Conservation (phyloP, 2,888 invertebrate genomes). For the Dicranocentrus wangi region DNA sequence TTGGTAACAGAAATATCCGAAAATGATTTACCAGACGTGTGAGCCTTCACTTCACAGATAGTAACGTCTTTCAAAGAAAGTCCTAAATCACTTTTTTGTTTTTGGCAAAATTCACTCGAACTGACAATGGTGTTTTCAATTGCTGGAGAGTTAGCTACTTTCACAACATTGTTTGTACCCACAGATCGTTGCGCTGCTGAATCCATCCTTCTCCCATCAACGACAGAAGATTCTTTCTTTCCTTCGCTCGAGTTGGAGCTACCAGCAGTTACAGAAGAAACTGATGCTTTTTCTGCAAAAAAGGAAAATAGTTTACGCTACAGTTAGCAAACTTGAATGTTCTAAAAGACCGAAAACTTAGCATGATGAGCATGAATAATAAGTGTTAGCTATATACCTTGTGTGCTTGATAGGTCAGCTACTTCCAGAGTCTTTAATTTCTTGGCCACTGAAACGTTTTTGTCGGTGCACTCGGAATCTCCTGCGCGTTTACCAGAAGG, state of each 20-base stretch:
- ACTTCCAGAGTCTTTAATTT: constrained; percentile 55
- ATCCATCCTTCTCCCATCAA: too few relatives aligned
- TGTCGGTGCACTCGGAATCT: constrained; percentile 33
- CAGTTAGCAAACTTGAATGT: too few relatives aligned
- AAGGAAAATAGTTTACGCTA: too few relatives aligned
- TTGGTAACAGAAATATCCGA: constrained; percentile 23
- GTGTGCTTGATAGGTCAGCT: not conserved
- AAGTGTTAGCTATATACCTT: too few relatives aligned
- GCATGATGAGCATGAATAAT: too few relatives aligned
- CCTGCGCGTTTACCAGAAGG: constrained; percentile 48
- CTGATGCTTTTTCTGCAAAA: too few relatives aligned
- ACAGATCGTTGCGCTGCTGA: too few relatives aligned
- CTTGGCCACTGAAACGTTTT: constrained; percentile 36
- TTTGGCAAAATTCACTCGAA: constrained; percentile 45
- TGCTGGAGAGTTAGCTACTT: not conserved
- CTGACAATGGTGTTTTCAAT: constrained; percentile 25
- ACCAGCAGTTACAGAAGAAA: too few relatives aligned
- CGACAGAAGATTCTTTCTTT: too few relatives aligned
- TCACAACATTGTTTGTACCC: not conserved
- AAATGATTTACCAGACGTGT: constrained; percentile 33
- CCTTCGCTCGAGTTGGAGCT: too few relatives aligned
- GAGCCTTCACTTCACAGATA: constrained; percentile 57
- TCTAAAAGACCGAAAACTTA: too few relatives aligned
- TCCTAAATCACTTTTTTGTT: constrained; percentile 56
- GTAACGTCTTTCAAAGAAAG: constrained; percentile 59